Evolutionary conservation across 1,140 invertebrate genomes (phyloP), one percentile per base, ranked within the genome.

Genomic region (Teleopsis dalmanni): DNA sequence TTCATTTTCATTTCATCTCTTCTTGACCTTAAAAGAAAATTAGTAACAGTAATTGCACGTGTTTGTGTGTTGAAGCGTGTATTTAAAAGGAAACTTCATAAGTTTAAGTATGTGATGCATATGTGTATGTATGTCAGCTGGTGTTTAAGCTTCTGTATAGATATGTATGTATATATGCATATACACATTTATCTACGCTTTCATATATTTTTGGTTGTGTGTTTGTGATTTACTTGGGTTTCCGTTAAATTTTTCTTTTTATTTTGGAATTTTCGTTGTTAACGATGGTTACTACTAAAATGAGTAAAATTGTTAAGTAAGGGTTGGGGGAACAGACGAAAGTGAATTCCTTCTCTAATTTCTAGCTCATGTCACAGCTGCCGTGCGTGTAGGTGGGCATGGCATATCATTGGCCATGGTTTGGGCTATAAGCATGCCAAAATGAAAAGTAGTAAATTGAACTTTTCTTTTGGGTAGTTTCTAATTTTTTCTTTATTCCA

Each of bases 391-490:
- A 29, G 27, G 7, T 8, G 27, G 7, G 18, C 26, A 10, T 26
- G n/a, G 7, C 25, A 10, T n/a, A 14, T 26, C n/a, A 10, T 26
- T 1, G 38, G 23, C 14, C 18, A 26, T 21, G 4, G 10, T 37
- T 16, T 18, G 33, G n/a, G 6, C 1, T n/a, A 13, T 35, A 13
- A n/a, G 19, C n/a, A n/a, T n/a, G n/a, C n/a, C n/a, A 60, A 65
- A 65, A 60, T 65, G 62, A 65, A 65, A 65, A 62, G 60, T 65
- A 65, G 59, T 62, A 62, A 65, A 62, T 65, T 60, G 62, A 65
- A 62, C 59, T 58, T 62, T 60, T 54, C 47, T 54, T 55, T 52
- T 44, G 37, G 16, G n/a, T 25, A 14, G 16, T 25, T 52, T 51
- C 26, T 47, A n/a, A 27, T 21, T 37, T 22, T 31, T 33, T 31